A percentile compares a stretch with the other conserved stretches of the same genome.
Evolutionary conservation across 2,113 vertebrate genomes (phyloP).

Genomic region (Pelmatolapia mariae): DNA sequence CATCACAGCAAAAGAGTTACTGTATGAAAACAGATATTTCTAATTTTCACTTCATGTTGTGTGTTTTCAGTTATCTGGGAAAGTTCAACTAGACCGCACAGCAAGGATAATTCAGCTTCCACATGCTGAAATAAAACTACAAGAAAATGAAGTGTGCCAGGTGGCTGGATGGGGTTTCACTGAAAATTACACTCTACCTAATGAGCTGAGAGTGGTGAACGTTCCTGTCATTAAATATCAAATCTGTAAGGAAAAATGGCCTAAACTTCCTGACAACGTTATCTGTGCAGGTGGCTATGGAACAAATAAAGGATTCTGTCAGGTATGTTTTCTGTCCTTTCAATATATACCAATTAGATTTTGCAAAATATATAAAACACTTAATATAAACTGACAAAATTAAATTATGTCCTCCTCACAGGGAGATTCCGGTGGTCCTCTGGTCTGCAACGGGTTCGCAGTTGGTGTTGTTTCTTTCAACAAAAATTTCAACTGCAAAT

Average conservation of each 20-base stretch:
- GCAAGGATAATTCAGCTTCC: not conserved
- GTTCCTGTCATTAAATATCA: rapidly evolving
- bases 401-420: not conserved
- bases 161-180: not conserved
- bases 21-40: not conserved
- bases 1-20: not conserved
- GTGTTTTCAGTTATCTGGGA: not conserved
- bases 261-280: rapidly evolving
- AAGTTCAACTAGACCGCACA: not conserved
- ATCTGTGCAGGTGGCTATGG: not conserved
- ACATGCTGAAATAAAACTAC: not conserved
- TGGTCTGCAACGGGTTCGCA: not conserved
- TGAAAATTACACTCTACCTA: rapidly evolving
- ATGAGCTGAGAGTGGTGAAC: not conserved
- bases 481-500: rapidly evolving
- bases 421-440: not conserved
- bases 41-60: rapidly evolving
- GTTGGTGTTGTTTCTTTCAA: not conserved
- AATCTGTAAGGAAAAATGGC: rapidly evolving
- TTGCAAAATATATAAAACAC: not conserved
- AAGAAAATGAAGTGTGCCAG: not conserved
- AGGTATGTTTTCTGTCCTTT: not conserved
- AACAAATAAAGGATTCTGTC: not conserved
- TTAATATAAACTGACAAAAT: not conserved
- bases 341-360: rapidly evolving